Base-by-base conservation (phyloP, 2,113 vertebrate genomes). In the Aldabrachelys gigantea region DNA sequence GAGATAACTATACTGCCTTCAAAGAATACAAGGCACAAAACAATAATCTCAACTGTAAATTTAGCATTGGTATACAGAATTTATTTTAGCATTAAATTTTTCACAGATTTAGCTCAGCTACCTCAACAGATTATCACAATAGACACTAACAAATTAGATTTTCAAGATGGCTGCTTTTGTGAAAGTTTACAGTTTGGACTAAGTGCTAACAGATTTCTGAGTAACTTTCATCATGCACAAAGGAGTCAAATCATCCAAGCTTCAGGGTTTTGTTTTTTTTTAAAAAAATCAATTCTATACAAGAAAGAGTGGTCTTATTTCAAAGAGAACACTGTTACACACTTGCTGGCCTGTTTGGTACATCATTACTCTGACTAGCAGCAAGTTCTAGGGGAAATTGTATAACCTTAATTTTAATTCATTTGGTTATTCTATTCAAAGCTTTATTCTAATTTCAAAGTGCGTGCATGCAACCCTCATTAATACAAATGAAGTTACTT, bases 71-170 rank as follows among this genome's bases (percentile, higher is more conserved):
- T 5, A 49, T 31, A 87, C 69, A 54, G 59, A 90, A 86, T 62
- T 78, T 57, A 93, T 90, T 93, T 85, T 65, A 69, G 11, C 31
- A 6, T 89, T 14, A 16, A 0, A 0, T 75, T 91, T 91, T 9
- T 75, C 72, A 57, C 2, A 17, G 88, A 79, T 82, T 16, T 52
- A 56, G 16, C 21, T 65, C 35, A 6, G 1, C 78, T 91, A 5
- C 85, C 93, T 95, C 89, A 41, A 52, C 1, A 79, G 88, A 65
- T 87, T 69, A 41, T 25, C 19, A 11, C 69, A 65, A 82, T 56
- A 88, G 65, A 6, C 31, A 69, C 91, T 86, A 80, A 56, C 50
- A 88, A 79, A 44, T 78, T 38, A 57, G 75, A 80, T 94, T 72
- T 50, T 96, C 79, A 78, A 47, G 44, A 82, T 49, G 4, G 62